A percentile compares a stretch with the other conserved stretches of the same genome.
These are phyloP conservation scores for Lepidochitona cinerea DNA, from an alignment of 2,888 invertebrate genomes.

Conservation along the genomic window DNA sequence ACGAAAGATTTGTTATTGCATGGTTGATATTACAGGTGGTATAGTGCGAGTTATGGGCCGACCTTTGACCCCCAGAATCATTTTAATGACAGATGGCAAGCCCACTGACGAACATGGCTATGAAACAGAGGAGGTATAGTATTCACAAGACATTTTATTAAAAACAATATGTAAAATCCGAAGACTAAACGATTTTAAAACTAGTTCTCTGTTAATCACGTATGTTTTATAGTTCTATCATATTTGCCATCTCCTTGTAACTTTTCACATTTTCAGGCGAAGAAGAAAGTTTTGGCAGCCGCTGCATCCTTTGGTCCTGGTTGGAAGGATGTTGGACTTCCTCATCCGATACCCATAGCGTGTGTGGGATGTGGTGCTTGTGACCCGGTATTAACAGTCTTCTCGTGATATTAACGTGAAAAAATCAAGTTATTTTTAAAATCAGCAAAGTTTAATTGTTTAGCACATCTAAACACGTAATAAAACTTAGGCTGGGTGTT, in stretches of 20 bases:
- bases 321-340: neutral
- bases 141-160: too few species aligned
- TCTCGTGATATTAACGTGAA: too few species aligned
- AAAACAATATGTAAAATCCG: too few species aligned
- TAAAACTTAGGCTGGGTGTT: too few species aligned
- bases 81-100: conserved; percentile 43
- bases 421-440: too few species aligned
- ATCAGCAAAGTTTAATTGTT: too few species aligned
- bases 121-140: neutral
- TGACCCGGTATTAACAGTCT: too few species aligned
- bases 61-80: conserved; percentile 33
- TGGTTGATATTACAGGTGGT: neutral
- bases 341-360: neutral
- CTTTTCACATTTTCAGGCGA: neutral
- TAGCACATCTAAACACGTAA: too few species aligned
- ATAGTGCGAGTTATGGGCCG: neutral
- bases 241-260: neutral
- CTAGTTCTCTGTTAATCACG: too few species aligned
- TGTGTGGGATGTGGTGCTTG: neutral
- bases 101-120: conserved; percentile 29
- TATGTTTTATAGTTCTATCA: too few species aligned
- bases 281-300: neutral
- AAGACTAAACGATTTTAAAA: too few species aligned
- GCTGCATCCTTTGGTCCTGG: neutral
- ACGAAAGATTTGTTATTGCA: neutral